These are phyloP conservation scores for Scomberomorus guttatus DNA, from an alignment of 2,797 vertebrate genomes.

Conservation along the genomic window DNA sequence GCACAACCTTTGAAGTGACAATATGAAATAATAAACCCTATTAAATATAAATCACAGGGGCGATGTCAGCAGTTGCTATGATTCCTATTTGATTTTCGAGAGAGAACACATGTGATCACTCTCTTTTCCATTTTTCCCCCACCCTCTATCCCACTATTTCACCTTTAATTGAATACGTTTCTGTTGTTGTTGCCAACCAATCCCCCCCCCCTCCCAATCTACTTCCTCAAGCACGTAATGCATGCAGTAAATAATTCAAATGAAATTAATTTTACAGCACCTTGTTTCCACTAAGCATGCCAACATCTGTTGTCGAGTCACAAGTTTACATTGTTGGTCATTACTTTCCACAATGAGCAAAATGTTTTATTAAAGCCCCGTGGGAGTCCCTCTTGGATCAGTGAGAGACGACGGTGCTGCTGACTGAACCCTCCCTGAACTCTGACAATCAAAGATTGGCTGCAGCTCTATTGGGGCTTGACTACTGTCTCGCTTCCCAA, in stretches of 20 bases:
- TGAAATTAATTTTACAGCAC: conserved; percentile 89
- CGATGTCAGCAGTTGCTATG: conserved; percentile 80
- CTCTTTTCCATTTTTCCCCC: conserved; percentile 79
- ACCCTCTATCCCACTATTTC: conserved; percentile 84
- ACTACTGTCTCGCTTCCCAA: conserved; percentile 78
- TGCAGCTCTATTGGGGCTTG: conserved; percentile 76
- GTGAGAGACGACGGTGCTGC: conserved; percentile 84
- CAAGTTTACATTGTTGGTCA: conserved; percentile 89
- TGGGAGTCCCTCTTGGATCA: conserved; percentile 85
- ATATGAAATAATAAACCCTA: conserved; percentile 90
- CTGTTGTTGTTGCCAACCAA: conserved; percentile 85
- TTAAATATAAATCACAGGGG: conserved; percentile 90
- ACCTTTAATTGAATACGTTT: conserved; percentile 88
- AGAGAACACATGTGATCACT: conserved; percentile 86
- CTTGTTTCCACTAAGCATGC: conserved; percentile 87
- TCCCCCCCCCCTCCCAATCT: conserved; percentile 71
- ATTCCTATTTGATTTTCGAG: conserved; percentile 87
- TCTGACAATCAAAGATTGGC: conserved; percentile 85
- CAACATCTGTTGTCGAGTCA: conserved; percentile 90
- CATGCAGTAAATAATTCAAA: conserved; percentile 92
- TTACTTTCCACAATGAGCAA: conserved; percentile 91
- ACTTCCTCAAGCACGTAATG: conserved; percentile 90
- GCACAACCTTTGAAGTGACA: conserved; percentile 89
- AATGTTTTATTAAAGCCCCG: conserved; percentile 91
- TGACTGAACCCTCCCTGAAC: conserved; percentile 88